Evolutionary conservation across 2,888 invertebrate species (phyloP), one percentile per base, ranked within the genome.

Genomic region (Anoplius nigerrimus): DNA sequence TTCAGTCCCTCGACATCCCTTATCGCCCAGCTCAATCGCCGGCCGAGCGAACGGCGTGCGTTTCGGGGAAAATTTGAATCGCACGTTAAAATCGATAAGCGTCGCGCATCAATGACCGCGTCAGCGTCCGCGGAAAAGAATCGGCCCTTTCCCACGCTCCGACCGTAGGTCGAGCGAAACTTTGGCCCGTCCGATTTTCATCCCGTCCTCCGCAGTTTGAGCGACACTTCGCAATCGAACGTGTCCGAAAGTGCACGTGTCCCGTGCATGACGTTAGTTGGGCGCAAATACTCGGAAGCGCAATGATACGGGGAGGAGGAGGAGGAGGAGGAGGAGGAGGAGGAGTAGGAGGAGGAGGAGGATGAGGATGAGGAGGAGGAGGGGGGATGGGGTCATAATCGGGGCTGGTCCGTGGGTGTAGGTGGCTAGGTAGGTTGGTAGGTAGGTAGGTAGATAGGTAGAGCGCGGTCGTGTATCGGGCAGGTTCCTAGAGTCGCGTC

Each of bases 401-500:
- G 79, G 67, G n/a, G 69, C 68, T 62, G 57, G 70, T 75, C 63
- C 68, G 65, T 65, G 69, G 75, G 62, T 74, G 51, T 62, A 60
- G 56, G 21, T 51, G 59, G 43, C 13, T 42, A 22, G 45, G 68
- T 57, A 51, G 48, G 52, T 66, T 55, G 59, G 62, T 67, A 61
- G 34, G 59, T 62, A 66, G 66, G 74, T 77, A 70, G 77, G 69
- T 71, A 69, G 74, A 69, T 64, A 75, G 69, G 71, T 67, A 75
- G 69, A 76, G 70, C 76, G 67, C 72, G 72, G 70, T 79, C 77
- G 77, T 77, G 79, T 79, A 79, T 79, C 79, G 79, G 79, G 73
- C 75, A 79, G 75, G 79, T 79, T 79, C 80, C 79, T 79, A 80
- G 78, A 79, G 80, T 74, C 80, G 79, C 72, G 78, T 79, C 78